Evolutionary conservation across 2,888 invertebrate genomes (phyloP), one percentile per base, ranked within the genome.

Genomic region (Ramazzottius varieornatus): DNA sequence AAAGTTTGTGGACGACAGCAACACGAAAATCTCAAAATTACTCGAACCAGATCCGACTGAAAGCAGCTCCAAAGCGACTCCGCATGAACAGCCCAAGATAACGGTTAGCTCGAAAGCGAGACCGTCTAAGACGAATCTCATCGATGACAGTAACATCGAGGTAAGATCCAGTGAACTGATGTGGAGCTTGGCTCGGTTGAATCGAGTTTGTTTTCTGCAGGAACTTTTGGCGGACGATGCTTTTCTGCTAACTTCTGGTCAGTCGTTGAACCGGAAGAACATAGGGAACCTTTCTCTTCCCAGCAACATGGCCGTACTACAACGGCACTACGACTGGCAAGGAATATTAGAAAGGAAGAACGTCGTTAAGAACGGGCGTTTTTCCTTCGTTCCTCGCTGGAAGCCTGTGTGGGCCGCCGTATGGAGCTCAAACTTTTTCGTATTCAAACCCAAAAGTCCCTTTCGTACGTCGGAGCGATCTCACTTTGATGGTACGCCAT

Each of bases 241-340:
- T n/a, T 54, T 54, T 54, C 54, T 54, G 13, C 29, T 54, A 24
- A 16, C 54, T 54, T 54, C 54, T 29, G 54, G 54, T 54, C 54
- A 54, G 4, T 24, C 29, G 29, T 24, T 54, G 16, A 54, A 24
- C 54, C 54, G 54, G 4, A 13, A 54, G 16, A 54, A 54, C 24
- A 29, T 54, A 8, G 54, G 54, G 4, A 54, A 54, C 29, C 29
- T 54, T 24, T 54, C 54, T 24, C 29, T 54, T 4, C 54, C 54
- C 54, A 54, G 54, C 54, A 54, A 54, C 29, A 54, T 54, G 54
- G 54, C 20, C 13, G 54, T 54, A 13, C 29, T 54, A 29, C 54
- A 54, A 29, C 54, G 54, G n/a, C 54, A 54, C 29, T 54, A 54
- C 54, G 54, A 54, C 54, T 54, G 54, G 54, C 54, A 54, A 54